Evolutionary conservation across 2,113 vertebrate genomes (phyloP), one percentile per base, ranked within the genome.

Genomic region (Sylvia atricapilla): DNA sequence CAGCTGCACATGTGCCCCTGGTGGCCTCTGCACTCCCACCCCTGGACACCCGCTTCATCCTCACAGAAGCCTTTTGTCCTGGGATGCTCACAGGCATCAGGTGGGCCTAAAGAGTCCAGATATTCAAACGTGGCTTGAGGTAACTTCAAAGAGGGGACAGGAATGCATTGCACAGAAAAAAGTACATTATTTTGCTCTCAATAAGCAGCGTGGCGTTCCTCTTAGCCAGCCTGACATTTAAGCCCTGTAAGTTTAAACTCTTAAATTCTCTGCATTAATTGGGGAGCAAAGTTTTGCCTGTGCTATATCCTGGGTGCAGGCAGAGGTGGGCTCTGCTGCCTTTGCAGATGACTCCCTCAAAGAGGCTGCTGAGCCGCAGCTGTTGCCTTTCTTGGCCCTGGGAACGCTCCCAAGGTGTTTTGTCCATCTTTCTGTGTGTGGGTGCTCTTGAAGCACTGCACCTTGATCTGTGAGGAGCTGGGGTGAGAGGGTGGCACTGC

Each of bases 41-140:
- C 58, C 84, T 3, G 35, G 91, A 81, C 78, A 62, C 64, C 25
- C 10, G 6, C 27, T 24, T 79, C 66, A 30, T 50, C 43, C 55
- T 82, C 72, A 93, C 87, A 96, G 93, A 92, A 86, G 53, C 76
- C 77, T 79, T 94, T 97, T 97, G 95, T 97, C 52, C 77, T 21
- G 27, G 43, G 67, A n/a, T 73, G 59, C 50, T 75, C 20, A 13
- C 24, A 68, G 76, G n/a, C 79, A 72, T 96, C 90, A 87, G 91
- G 92, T 91, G 75, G 59, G 43, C 59, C 43, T 77, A 55, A 27
- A n/a, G 8, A 16, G 56, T 33, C 31, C 77, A 18, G 31, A 21
- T 2, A 2, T 35, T 62, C 27, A 39, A 74, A 46, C 14, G 43
- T 52, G 41, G 30, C 24, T 93, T 81, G 58, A 58, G n/a, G 66